Base-by-base conservation (phyloP, 1,140 invertebrate species). In the Hycleus phaleratus region DNA sequence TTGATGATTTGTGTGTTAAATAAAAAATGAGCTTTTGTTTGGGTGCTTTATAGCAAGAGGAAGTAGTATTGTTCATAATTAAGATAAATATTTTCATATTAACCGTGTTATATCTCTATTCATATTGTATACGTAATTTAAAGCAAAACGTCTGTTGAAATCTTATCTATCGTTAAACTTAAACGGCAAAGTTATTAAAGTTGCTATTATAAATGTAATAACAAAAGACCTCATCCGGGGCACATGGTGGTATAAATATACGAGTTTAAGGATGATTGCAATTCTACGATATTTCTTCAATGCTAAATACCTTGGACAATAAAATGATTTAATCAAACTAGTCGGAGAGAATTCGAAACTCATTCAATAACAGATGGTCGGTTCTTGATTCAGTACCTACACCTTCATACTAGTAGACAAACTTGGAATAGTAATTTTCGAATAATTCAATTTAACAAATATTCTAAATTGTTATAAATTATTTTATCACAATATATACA, bases 171-270 rank as follows among this genome's bases (percentile, higher is more conserved):
- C 51, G 11, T 53, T 40, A 53, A 45, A 53, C 26, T 53, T 53
- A 53, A 53, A 53, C 24, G 42, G 40, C 39, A 45, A 53, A 53
- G 51, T 53, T 53, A 53, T 53, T 53, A 53, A 53, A 53, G 51
- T 53, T 53, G 51, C 51, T 53, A 53, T 53, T 53, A 53, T 53
- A 53, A 53, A 53, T 53, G 51, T 53, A 53, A 53, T 53, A 53
- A 53, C 51, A 53, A 53, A 53, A 45, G 42, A 53, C 51, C 51
- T 53, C 51, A 53, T 53, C 51, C 51, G 51, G 18, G 18, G 51
- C 51, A 53, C 42, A 53, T 53, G 43, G 51, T 46, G 51, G 42
- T 18, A 53, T 53, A 53, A 53, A 42, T 53, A 32, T 32, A 18
- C 18, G 18, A 18, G 18, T 18, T 18, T 46, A 44, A 25, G 50